Evolutionary conservation across 2,113 vertebrate species (phyloP).

Genomic region (Daboia siamensis): DNA sequence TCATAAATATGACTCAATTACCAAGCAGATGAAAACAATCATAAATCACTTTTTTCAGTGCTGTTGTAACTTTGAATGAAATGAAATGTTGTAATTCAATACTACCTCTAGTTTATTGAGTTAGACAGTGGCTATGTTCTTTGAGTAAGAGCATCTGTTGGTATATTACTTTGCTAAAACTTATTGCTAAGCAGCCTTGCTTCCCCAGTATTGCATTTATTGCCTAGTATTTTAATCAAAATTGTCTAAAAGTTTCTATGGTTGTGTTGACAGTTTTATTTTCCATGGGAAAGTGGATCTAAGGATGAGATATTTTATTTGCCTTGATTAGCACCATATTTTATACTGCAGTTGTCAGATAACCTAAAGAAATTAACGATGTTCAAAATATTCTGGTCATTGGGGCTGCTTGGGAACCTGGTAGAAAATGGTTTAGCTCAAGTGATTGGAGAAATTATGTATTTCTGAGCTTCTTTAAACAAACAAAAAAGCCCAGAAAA

Average conservation of each 20-base stretch:
- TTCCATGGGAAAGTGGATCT: background rate
- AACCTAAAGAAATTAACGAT: background rate
- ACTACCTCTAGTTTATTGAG: background rate
- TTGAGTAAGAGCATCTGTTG: background rate
- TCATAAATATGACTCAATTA: background rate
- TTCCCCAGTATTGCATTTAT: background rate
- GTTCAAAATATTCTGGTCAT: background rate
- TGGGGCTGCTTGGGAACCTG: background rate
- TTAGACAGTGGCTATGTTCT: background rate
- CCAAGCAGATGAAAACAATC: background rate
- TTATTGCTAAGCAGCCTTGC: background rate
- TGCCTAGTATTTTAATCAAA: background rate
- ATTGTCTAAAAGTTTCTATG: background rate
- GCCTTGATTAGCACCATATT: background rate
- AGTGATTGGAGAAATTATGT: background rate
- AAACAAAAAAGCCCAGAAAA: background rate
- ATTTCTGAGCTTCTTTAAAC: background rate
- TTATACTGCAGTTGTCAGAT: background rate
- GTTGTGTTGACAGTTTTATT: background rate
- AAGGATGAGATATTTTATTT: background rate
- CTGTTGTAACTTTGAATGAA: background rate
- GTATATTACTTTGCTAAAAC: background rate
- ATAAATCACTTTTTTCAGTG: background rate
- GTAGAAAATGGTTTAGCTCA: background rate
- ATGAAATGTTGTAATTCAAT: background rate